Base-by-base conservation (phyloP, 2,888 invertebrate genomes). In the Ctenicera cuprea region DNA sequence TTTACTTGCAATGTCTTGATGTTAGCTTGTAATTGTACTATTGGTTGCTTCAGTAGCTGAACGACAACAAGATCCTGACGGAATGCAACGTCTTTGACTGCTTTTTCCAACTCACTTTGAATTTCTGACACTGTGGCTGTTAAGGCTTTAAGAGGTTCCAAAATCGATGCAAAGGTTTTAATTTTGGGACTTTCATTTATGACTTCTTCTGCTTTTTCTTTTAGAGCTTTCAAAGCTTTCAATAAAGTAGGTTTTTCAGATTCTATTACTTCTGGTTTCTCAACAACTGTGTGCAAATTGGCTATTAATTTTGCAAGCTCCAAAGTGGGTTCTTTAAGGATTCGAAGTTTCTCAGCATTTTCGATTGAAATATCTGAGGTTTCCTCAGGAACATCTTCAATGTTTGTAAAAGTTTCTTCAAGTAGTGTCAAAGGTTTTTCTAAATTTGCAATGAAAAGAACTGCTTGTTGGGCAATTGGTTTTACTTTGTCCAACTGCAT, bases 231-330 rank as follows among this genome's bases (percentile, higher is more conserved):
- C 3, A 77, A 8, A 33, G 66, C 18, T 72, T 74, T 71, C 11
- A 76, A 12, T 41, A 76, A 18, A 4, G 69, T 63, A 18, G 73
- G 70, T 38, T 52, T 64, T 50, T 63, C 62, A 7, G 14, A 9
- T 69, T 74, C 71, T 37, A 76, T 5, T 8, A 74, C 16, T n/a
- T 74, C 64, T 9, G 73, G 67, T 12, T n/a, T 54, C 63, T 66
- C 62, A 26, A 48, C 48, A n/a, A 65, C 26, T 18, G 57, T 50
- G 2, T 48, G 64, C 18, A 64, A 33, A 12, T n/a, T 43, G 0
- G n/a, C 8, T n/a, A 63, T 3, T 26, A 16, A 26, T 5, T 12
- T 33, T 22, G 33, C 45, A 48, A 64, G 12, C 1, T 30, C 50
- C 7, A 30, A 1, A 22, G 16, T n/a, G 0, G 62, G 62, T 33